Evolutionary conservation across 2,797 vertebrate genomes (phyloP).

Genomic region (Sarcophilus harrisii): DNA sequence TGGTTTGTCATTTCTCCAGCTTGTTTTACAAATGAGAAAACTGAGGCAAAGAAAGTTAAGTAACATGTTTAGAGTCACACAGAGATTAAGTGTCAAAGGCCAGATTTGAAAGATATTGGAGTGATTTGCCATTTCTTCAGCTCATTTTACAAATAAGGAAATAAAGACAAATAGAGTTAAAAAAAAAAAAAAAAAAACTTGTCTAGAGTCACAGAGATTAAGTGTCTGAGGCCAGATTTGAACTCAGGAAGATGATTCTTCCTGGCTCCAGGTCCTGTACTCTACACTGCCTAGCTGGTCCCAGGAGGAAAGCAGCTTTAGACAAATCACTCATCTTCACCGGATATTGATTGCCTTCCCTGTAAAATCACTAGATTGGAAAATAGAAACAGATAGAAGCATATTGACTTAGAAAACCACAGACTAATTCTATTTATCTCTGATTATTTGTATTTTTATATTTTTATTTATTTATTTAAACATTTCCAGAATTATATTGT

Average conservation of each 20-base stretch:
- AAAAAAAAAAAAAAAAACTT: background rate
- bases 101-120: background rate
- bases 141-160: conserved; percentile 9
- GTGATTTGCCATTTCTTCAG: background rate
- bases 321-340: background rate
- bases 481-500: background rate
- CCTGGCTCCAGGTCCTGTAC: background rate
- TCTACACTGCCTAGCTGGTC: background rate
- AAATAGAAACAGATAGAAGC: background rate
- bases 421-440: background rate
- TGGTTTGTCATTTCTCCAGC: background rate
- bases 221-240: conserved; percentile 33
- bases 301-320: background rate
- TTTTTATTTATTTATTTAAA: background rate
- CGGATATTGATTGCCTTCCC: background rate
- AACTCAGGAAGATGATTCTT: background rate
- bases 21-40: background rate
- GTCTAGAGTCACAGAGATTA: background rate
- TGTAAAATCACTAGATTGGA: background rate
- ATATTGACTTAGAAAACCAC: background rate
- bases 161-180: background rate
- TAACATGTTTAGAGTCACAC: background rate
- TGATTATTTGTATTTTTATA: background rate
- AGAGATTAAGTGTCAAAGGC: conserved; percentile 19
- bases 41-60: background rate